Conservation (phyloP, 2,888 invertebrate genomes). For the Sphaerophoria rueppellii region DNA sequence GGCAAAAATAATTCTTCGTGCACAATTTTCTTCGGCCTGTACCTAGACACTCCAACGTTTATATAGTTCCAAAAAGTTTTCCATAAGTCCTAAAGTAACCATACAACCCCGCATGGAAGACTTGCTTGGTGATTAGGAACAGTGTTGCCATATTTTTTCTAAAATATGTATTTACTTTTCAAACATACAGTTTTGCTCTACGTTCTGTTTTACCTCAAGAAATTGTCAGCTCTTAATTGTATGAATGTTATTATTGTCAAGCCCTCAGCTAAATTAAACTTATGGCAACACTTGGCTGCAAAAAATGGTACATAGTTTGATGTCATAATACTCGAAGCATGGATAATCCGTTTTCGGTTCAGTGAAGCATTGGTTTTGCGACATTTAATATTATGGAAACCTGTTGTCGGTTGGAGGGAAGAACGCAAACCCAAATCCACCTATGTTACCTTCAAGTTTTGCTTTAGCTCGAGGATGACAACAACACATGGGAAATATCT, state of each 20-base stretch:
- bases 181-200: too few species aligned
- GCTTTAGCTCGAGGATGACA: not conserved
- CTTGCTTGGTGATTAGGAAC: not conserved
- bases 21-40: constrained; percentile 42
- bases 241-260: too few species aligned
- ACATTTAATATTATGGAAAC: constrained; percentile 70
- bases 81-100: constrained; percentile 1
- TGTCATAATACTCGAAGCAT: constrained; percentile 56
- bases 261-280: too few species aligned
- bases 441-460: not conserved
- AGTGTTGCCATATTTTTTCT: constrained; percentile 3
- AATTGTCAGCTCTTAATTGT: too few species aligned
- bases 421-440: constrained; percentile 27
- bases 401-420: constrained; percentile 52
- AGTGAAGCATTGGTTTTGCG: constrained; percentile 68
- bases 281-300: too few species aligned
- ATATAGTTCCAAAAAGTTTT: not conserved
- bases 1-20: constrained; percentile 57
- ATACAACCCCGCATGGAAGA: constrained; percentile 4
- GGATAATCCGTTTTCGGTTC: constrained; percentile 71
- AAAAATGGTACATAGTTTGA: constrained; percentile 1
- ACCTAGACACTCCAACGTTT: not conserved
- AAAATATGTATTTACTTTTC: not conserved
- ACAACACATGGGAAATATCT: not conserved
- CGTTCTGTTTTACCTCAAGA: too few species aligned